These are phyloP conservation scores for Ariopsis seemanni DNA, from an alignment of 2,113 vertebrate species.

Conservation along the genomic window DNA sequence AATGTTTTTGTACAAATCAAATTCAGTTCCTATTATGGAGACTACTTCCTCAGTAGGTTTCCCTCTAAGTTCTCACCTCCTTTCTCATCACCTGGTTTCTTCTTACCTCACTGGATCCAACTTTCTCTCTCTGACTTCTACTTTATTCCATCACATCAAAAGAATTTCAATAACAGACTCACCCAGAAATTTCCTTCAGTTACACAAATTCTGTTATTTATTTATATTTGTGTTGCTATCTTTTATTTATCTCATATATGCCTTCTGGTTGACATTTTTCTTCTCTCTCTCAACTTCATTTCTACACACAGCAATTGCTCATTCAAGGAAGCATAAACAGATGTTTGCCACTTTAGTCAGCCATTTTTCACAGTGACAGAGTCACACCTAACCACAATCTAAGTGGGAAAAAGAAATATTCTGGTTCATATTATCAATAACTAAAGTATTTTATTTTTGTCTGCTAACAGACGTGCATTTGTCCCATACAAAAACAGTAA, in stretches of 20 bases:
- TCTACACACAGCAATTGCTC: constrained; percentile 58
- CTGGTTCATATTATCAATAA: neutral
- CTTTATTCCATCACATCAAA: constrained; percentile 52
- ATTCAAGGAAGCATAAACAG: constrained; percentile 66
- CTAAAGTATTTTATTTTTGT: neutral
- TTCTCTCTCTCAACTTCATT: constrained; percentile 43
- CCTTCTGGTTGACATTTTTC: constrained; percentile 39
- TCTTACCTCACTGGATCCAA: neutral
- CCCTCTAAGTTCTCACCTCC: neutral
- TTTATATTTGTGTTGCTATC: constrained; percentile 45
- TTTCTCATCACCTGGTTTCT: constrained; percentile 14
- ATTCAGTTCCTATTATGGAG: constrained; percentile 27
- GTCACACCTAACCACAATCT: neutral
- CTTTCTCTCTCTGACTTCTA: constrained; percentile 41
- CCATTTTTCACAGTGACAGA: neutral
- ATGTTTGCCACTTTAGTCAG: constrained; percentile 45
- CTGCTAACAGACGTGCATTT: neutral
- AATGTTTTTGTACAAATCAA: constrained; percentile 44
- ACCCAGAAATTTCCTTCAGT: constrained; percentile 47
- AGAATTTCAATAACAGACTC: constrained; percentile 49
- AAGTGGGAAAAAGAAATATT: neutral
- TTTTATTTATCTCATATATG: constrained; percentile 43
- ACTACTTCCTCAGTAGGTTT: neutral
- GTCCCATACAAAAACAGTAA: too few relatives aligned
- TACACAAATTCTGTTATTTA: constrained; percentile 59